Base-by-base conservation (phyloP, 2,797 vertebrate genomes). In the Siniperca obscura region DNA sequence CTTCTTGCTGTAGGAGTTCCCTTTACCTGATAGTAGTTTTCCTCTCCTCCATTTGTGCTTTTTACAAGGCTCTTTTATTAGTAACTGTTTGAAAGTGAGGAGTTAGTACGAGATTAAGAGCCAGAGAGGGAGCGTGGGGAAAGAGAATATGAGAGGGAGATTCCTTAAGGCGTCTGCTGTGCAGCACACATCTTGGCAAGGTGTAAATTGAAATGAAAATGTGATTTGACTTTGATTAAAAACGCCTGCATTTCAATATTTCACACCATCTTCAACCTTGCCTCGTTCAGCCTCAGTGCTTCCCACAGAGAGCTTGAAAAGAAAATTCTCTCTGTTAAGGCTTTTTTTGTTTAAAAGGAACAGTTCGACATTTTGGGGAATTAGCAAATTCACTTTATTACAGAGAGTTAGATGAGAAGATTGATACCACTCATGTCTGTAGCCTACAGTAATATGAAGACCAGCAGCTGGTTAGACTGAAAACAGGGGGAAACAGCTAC, bases 151-250 rank as follows among this genome's bases (percentile, higher is more conserved):
- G 70, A 65, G 61, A 40, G 46, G 67, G 73, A 44, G 73, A 69
- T 70, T 83, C 72, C 91, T 88, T 21, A 30, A 69, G 85, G 87
- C 86, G 0, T 73, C 75, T 1, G 65, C 76, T 73, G 74, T 5
- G 22, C 64, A 70, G 48, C 17, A 48, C 78, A 79, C n/a, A 2
- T 69, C 85, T 81, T 50, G 9, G 71, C 19, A 72, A 90, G 88
- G 87, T 87, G 88, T 73, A 90, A 90, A 89, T 85, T 89, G 83
- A 85, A 91, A 91, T 89, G 61, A 87, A 88, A 91, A 90, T 82
- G 72, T 77, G 77, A 80, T 75, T 50, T 61, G 75, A 76, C 81
- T 86, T 86, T 86, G 86, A 91, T 93, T 90, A 85, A 90, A 89
- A 77, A 77, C 22, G 52, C 86, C 61, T 66, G 36, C 46, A 61